Percentiles rank a stretch among this genome's conserved stretches.
These are phyloP conservation scores for Poliocrania exsul DNA, from an alignment of 2,797 vertebrate genomes.

Conservation along the genomic window DNA sequence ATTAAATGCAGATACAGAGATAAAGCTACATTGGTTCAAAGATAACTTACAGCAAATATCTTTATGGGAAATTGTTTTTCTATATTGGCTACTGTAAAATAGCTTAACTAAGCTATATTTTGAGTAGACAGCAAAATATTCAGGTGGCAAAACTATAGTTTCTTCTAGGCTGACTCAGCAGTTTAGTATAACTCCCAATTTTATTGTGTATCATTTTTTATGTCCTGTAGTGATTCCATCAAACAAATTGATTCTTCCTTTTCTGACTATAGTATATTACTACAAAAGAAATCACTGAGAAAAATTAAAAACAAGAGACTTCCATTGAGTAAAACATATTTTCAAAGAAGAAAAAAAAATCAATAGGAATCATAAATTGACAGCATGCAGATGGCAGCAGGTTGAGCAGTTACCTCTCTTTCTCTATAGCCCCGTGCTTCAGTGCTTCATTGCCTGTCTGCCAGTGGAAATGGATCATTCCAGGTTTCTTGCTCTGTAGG, in stretches of 20 bases:
- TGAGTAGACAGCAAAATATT: background rate
- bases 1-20: background rate
- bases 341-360: background rate
- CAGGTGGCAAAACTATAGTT: background rate
- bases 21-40: background rate
- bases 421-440: rapidly evolving
- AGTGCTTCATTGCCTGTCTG: background rate
- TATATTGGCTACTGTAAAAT: background rate
- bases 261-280: background rate
- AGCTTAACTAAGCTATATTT: background rate
- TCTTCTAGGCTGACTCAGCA: background rate
- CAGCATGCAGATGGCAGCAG: background rate
- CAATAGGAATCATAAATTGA: background rate
- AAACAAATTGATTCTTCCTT: background rate
- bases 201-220: background rate
- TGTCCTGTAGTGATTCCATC: background rate
- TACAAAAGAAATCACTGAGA: background rate
- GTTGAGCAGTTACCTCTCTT: background rate
- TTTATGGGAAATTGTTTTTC: constrained; percentile 13
- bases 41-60: constrained; percentile 16
- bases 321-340: background rate
- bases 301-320: background rate
- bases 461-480: background rate
- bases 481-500: background rate
- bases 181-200: background rate